Evolutionary conservation across 2,113 vertebrate species (phyloP).

Genomic region (Oreotragus oreotragus): DNA sequence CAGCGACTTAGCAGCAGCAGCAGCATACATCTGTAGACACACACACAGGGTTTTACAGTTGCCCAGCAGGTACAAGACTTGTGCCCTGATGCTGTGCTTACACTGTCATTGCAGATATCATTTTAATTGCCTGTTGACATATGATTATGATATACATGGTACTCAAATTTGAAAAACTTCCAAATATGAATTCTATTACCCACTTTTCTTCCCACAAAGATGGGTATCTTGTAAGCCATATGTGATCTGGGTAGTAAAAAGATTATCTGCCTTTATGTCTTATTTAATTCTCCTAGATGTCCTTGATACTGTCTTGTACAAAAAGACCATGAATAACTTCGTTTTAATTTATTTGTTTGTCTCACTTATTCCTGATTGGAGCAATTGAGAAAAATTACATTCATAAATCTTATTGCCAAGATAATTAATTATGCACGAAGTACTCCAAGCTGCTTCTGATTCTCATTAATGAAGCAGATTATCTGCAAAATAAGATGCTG

Average conservation of each 20-base stretch:
- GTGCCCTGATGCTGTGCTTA: not conserved
- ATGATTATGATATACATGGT: not conserved
- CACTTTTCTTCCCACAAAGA: not conserved
- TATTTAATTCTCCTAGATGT: constrained; percentile 12
- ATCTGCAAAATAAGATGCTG: constrained; percentile 54
- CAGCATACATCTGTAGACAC: not conserved
- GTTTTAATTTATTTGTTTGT: constrained; percentile 74
- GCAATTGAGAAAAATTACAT: constrained; percentile 73
- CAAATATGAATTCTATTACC: constrained; percentile 1
- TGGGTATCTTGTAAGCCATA: not conserved
- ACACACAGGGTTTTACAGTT: not conserved
- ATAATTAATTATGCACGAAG: constrained; percentile 72
- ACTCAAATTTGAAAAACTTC: not conserved
- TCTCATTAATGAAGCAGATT: constrained; percentile 74
- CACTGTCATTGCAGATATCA: not conserved
- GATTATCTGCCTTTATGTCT: not conserved
- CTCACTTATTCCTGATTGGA: constrained; percentile 59
- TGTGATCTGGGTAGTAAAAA: not conserved
- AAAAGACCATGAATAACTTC: constrained; percentile 58
- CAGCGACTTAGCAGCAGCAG: fast-evolving
- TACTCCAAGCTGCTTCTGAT: constrained; percentile 69
- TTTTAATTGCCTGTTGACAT: not conserved
- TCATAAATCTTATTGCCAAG: constrained; percentile 72
- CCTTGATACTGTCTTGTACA: constrained; percentile 56
- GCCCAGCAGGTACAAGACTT: not conserved